phyloP scores from a whole-genome alignment of 1,140 invertebrate genomes.

The Platyura marginata region DNA sequence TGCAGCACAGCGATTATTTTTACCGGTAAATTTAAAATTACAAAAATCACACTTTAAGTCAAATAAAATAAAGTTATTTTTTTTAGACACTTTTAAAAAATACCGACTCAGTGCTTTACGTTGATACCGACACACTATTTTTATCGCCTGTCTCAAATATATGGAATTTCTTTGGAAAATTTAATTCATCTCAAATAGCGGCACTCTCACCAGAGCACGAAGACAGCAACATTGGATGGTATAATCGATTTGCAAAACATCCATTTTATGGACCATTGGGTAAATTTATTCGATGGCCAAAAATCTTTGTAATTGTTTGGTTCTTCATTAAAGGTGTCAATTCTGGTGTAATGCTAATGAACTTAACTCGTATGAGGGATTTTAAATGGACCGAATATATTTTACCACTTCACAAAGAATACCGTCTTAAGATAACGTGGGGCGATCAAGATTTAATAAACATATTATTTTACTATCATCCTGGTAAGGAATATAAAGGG shows the following conservation, averaged over 20 bases:
- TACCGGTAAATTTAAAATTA: conserved; percentile 50
- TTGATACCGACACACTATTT: conserved; percentile 85
- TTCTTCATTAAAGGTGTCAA: too few species aligned
- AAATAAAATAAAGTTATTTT: background rate
- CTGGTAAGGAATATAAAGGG: conserved; percentile 28
- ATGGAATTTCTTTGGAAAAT: conserved; percentile 65
- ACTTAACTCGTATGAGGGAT: conserved; percentile 73
- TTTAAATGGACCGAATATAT: conserved; percentile 75
- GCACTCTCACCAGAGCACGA: conserved; percentile 79
- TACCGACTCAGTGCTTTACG: conserved; percentile 76
- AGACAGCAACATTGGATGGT: conserved; percentile 83
- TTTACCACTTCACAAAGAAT: conserved; percentile 66
- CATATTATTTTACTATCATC: conserved; percentile 83
- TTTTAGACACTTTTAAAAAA: conserved; percentile 55
- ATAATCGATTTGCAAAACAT: conserved; percentile 86
- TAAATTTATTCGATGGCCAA: too few species aligned
- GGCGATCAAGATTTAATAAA: conserved; percentile 98
- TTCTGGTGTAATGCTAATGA: conserved; percentile 95
- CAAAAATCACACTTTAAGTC: conserved; percentile 6
- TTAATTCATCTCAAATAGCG: conserved; percentile 76
- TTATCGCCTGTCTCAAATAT: conserved; percentile 60
- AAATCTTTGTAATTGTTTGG: too few species aligned
- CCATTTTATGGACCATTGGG: conserved; percentile 81
- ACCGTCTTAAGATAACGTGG: conserved; percentile 77
- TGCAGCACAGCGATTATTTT: conserved; percentile 76